Conservation (phyloP, 2,888 invertebrate genomes). For the Penaeus monodon region DNA sequence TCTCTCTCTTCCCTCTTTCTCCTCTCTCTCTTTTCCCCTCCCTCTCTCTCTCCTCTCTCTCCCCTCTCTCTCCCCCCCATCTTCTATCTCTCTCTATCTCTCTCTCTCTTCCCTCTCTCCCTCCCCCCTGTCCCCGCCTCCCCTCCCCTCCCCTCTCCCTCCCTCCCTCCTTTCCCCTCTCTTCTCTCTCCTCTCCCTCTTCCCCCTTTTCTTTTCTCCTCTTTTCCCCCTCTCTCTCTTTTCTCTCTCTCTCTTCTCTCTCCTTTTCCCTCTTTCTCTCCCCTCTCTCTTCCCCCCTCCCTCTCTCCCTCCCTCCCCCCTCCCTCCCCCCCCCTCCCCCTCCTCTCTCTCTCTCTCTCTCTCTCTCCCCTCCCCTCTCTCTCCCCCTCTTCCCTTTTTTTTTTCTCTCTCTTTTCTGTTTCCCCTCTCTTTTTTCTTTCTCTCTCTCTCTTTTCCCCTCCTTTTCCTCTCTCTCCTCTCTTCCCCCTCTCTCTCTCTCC, state of each 20-base stretch:
- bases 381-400: neutral
- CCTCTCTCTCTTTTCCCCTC: neutral
- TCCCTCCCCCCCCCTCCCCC: too few species aligned
- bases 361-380: slow-evolving; percentile 1
- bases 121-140: neutral
- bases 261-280: neutral
- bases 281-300: too few species aligned
- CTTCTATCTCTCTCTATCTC: neutral
- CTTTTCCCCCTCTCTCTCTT: neutral
- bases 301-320: too few species aligned
- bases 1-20: neutral
- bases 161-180: neutral
- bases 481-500: rapidly evolving
- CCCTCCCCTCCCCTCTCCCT: neutral
- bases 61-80: neutral
- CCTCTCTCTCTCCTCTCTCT: neutral
- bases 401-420: too few species aligned
- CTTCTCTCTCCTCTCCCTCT: neutral
- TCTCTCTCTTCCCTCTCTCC: neutral
- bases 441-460: neutral
- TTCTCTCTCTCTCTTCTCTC: neutral
- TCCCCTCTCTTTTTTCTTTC: neutral
- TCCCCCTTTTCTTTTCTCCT: neutral
- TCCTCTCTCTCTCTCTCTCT: neutral
- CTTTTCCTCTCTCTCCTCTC: neutral